phyloP scores from a whole-genome alignment of 2,888 invertebrate genomes.

The Poecilus cupreus region DNA sequence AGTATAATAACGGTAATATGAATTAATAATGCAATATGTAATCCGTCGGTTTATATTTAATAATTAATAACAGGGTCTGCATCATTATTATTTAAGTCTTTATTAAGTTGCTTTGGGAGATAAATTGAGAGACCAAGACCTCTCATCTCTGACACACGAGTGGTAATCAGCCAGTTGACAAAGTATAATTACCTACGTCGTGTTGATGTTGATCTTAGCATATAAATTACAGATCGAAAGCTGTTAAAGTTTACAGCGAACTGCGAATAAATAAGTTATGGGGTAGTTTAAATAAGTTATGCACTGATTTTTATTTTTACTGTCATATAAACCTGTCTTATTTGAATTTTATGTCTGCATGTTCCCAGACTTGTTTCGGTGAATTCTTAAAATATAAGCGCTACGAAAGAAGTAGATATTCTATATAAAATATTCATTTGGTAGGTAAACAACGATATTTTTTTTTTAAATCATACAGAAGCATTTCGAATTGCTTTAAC shows the following conservation, averaged over 20 bases:
- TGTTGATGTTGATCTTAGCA: not conserved
- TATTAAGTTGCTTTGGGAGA: not conserved
- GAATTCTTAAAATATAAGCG: not conserved
- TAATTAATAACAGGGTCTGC: not conserved
- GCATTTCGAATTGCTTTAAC: too few species aligned
- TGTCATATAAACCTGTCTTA: not conserved
- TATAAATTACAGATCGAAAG: not conserved
- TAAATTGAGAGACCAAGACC: too few species aligned
- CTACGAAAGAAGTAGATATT: not conserved
- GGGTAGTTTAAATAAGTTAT: not conserved
- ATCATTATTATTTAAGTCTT: not conserved
- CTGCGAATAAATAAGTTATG: not conserved
- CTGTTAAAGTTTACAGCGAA: not conserved
- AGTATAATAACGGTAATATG: not conserved
- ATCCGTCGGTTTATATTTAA: not conserved
- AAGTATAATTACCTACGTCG: too few species aligned
- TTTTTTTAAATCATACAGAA: too few species aligned
- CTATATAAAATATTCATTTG: too few species aligned
- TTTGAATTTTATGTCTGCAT: not conserved
- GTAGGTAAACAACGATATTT: too few species aligned
- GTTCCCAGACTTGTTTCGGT: not conserved
- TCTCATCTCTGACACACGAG: too few species aligned
- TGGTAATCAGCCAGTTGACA: too few species aligned
- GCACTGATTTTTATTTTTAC: not conserved
- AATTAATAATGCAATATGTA: not conserved